A percentile compares a stretch with the other conserved stretches of the same genome.
phyloP scores from a whole-genome alignment of 1,140 invertebrate genomes.

The Thaumetopoea pityocampa region DNA sequence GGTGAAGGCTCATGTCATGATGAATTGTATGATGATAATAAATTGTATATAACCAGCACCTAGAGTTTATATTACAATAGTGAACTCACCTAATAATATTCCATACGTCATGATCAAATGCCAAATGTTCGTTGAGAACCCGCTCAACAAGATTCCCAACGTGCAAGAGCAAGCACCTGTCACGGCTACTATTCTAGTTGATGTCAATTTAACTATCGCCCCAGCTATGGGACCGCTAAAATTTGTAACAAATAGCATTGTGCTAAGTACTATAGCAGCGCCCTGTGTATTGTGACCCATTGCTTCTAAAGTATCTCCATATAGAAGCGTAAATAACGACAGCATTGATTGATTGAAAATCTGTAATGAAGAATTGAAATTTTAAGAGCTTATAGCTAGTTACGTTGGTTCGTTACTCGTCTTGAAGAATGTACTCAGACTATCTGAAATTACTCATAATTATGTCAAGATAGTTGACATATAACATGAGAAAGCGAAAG shows the following conservation, averaged over 20 bases:
- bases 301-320: constrained; percentile 78
- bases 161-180: constrained; percentile 78
- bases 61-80: too few relatives aligned
- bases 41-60: background rate
- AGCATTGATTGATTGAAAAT: constrained; percentile 84
- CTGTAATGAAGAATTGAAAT: constrained; percentile 62
- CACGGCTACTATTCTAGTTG: constrained; percentile 79
- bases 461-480: too few relatives aligned
- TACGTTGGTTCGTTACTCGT: too few relatives aligned
- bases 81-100: constrained; percentile 78
- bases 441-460: too few relatives aligned
- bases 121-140: constrained; percentile 77
- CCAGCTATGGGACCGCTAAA: constrained; percentile 83
- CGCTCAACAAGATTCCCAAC: constrained; percentile 78
- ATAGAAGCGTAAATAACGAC: constrained; percentile 83
- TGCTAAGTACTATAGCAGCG: constrained; percentile 82
- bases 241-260: constrained; percentile 81
- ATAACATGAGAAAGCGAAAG: too few relatives aligned
- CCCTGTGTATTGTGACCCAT: constrained; percentile 81
- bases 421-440: too few relatives aligned
- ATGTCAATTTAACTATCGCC: constrained; percentile 79
- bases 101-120: constrained; percentile 83
- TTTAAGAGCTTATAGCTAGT: background rate
- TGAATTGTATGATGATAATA: too few relatives aligned
- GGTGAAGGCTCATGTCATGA: too few relatives aligned